Conservation (phyloP, 2,888 invertebrate genomes). For the Drosophila multiciliata region DNA sequence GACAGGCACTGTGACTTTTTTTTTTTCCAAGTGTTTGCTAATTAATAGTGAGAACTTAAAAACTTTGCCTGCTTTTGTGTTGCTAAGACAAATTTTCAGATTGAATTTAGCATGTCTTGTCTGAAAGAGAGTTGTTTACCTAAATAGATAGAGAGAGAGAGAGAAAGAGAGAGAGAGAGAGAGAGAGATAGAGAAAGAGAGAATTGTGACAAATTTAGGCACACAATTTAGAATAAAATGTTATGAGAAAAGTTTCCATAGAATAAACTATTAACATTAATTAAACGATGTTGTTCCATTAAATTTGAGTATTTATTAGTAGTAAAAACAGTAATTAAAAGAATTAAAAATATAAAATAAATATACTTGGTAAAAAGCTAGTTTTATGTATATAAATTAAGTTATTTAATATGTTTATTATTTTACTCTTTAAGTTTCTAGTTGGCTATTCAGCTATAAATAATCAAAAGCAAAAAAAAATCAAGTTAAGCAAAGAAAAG, state of each 20-base stretch:
- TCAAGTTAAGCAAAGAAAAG: not conserved
- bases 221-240: not conserved
- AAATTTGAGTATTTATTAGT: not conserved
- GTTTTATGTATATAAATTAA: too few relatives aligned
- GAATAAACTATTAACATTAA: not conserved
- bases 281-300: not conserved
- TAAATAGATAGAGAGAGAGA: too few relatives aligned
- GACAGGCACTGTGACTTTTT: slow-evolving; percentile 18
- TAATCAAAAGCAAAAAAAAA: not conserved
- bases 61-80: slow-evolving; percentile 17
- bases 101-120: not conserved
- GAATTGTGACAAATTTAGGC: not conserved
- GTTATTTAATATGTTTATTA: not conserved
- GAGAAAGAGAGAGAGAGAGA: not conserved
- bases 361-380: too few relatives aligned
- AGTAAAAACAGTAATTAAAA: not conserved
- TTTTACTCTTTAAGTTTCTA: not conserved
- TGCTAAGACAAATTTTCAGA: slow-evolving; percentile 12
- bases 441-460: not conserved
- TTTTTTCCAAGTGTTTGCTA: slow-evolving; percentile 25
- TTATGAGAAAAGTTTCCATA: not conserved
- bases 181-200: not conserved
- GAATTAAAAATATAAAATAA: not conserved
- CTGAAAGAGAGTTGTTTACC: too few relatives aligned
- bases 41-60: slow-evolving; percentile 30